Evolutionary conservation across 2,113 vertebrate genomes (phyloP).

Genomic region (Epinephelus lanceolatus): DNA sequence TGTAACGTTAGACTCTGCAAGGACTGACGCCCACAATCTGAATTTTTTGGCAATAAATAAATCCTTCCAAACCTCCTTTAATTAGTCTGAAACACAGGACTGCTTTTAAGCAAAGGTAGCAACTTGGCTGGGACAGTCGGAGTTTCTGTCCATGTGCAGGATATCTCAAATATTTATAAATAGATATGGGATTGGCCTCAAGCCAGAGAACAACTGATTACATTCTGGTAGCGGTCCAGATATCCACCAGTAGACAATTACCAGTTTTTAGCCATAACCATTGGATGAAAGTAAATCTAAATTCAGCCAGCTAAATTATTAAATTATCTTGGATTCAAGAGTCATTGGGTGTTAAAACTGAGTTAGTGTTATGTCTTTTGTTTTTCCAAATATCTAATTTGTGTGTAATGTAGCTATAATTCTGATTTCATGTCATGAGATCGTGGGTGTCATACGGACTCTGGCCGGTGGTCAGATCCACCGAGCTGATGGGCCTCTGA

Average conservation of each 20-base stretch:
- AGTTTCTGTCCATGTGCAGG: slow-evolving; percentile 28
- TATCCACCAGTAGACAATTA: slow-evolving; percentile 2
- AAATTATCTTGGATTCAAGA: background rate
- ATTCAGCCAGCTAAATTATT: slow-evolving; percentile 2
- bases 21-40: background rate
- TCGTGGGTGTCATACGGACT: background rate
- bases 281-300: background rate
- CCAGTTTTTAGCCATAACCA: slow-evolving; percentile 24
- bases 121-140: slow-evolving; percentile 14
- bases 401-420: background rate
- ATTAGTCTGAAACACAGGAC: background rate
- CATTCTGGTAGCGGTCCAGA: slow-evolving; percentile 52
- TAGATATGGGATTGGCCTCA: slow-evolving; percentile 33
- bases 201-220: slow-evolving; percentile 51
- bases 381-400: background rate
- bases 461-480: slow-evolving; percentile 36
- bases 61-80: background rate
- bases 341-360: background rate
- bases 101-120: slow-evolving; percentile 14
- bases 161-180: slow-evolving; percentile 45
- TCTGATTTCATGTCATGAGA: background rate
- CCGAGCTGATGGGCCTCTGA: slow-evolving; percentile 28
- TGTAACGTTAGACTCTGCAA: slow-evolving; percentile 22
- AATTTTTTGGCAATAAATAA: slow-evolving; percentile 7
- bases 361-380: background rate